Base-by-base conservation (phyloP, 2,797 vertebrate genomes). In the Scolopax bukidnonensis region DNA sequence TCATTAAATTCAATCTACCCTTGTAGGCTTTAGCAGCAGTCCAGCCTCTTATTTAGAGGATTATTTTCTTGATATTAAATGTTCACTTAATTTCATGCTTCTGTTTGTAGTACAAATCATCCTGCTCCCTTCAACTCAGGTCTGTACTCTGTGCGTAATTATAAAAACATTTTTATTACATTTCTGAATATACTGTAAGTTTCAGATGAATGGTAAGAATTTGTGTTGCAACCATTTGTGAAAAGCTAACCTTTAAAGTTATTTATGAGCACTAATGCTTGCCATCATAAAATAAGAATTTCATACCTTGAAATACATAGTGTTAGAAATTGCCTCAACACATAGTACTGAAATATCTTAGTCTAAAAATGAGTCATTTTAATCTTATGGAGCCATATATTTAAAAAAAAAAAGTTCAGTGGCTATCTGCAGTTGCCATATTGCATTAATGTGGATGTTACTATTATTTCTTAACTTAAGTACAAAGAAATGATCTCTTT, bases 1-100 rank as follows among this genome's bases (percentile, higher is more conserved):
- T 79, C 38, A 79, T 95, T 95, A 84, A 71, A 30, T 56, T 64
- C 54, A 71, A 32, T 91, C 36, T 17, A 38, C 63, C 57, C 36
- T 71, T 67, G 41, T 18, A 82, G 48, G 20, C 60, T 84, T 86
- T 56, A 74, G n/a, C 6, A 8, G 16, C 33, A 84, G 63, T 30
- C 47, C 87, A 78, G 28, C 41, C 11, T 76, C 73, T 84, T 89
- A 81, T 64, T 91, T 69, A 75, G 51, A 70, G 18, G 36, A 75
- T 89, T 95, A 16, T 79, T 90, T 92, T 87, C 61, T 88, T 76
- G 18, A 17, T 84, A 82, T 88, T 88, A 93, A 70, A 57, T 84
- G 23, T 89, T 92, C 81, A 28, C 10, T 94, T 89, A 63, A 78
- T 13, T 90, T 93, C 32, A 57, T 73, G 56, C 43, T 74, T 63